phyloP scores from a whole-genome alignment of 2,113 vertebrate species.

The Nestor notabilis region DNA sequence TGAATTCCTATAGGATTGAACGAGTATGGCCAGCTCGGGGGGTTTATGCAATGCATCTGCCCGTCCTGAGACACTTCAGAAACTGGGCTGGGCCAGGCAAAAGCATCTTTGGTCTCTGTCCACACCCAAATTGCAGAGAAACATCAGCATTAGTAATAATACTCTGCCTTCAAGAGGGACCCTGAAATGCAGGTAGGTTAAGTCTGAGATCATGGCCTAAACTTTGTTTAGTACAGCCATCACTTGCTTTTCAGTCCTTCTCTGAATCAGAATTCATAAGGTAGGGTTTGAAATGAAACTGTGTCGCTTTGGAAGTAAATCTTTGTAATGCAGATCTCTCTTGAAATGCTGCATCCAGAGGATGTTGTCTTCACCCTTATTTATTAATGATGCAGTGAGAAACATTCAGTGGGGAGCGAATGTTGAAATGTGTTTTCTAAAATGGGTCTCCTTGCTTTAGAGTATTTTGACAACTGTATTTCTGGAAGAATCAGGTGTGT shows the following conservation, averaged over 20 bases:
- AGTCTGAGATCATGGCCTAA: not conserved
- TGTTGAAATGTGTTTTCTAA: not conserved
- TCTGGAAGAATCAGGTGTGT: not conserved
- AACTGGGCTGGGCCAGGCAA: not conserved
- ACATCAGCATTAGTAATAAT: not conserved
- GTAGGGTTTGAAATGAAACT: not conserved
- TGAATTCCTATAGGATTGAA: not conserved
- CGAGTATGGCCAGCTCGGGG: accelerated
- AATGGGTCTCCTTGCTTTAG: not conserved
- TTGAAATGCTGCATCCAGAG: not conserved
- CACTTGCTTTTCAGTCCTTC: not conserved
- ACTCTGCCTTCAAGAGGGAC: not conserved
- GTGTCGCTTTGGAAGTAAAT: not conserved
- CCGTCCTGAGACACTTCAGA: not conserved
- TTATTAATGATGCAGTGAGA: not conserved
- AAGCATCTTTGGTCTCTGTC: not conserved
- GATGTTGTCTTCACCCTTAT: not conserved
- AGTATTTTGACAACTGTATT: not conserved
- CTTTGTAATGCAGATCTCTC: not conserved
- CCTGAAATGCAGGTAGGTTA: not conserved
- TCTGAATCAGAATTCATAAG: not conserved
- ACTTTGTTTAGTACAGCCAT: not conserved
- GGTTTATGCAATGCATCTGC: not conserved
- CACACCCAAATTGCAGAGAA: constrained; percentile 13
- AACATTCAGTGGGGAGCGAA: not conserved